These are phyloP conservation scores for Eurytemora carolleeae DNA, from an alignment of 1,140 invertebrate genomes.

Conservation along the genomic window DNA sequence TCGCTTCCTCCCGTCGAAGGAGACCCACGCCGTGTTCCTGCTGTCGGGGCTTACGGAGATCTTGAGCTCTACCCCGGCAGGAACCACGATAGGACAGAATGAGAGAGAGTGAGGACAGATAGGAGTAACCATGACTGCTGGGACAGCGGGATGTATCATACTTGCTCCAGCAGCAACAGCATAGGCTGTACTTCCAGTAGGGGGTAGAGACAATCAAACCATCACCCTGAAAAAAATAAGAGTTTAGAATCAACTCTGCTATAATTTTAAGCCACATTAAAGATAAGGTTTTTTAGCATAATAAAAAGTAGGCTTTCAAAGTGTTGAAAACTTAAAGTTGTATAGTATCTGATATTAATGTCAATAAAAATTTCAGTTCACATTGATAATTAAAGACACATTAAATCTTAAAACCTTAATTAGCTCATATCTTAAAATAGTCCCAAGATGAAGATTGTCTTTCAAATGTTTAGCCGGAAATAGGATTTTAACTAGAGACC, in stretches of 20 bases:
- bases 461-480: no score
- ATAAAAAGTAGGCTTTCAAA: neutral
- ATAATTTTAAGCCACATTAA: no score
- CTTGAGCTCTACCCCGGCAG: conserved; percentile 90
- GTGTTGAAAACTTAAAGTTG: no score
- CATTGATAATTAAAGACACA: no score
- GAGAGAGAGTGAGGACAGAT: conserved; percentile 91
- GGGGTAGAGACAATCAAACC: conserved; percentile 82
- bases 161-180: conserved; percentile 91
- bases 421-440: no score
- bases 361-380: no score
- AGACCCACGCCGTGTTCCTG: conserved; percentile 67
- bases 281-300: no score
- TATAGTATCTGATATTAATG: no score
- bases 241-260: no score
- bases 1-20: conserved; percentile 33
- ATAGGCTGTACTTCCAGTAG: conserved; percentile 90
- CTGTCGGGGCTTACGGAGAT: conserved; percentile 29
- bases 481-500: no score
- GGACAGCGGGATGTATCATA: conserved; percentile 93
- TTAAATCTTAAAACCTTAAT: no score
- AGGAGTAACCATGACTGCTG: conserved; percentile 89
- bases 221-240: conserved; percentile 4
- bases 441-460: no score
- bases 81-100: conserved; percentile 88